Percentiles rank a stretch among this genome's conserved stretches.
These are phyloP conservation scores for Germaria angustata DNA, from an alignment of 2,888 invertebrate species.

Conservation along the genomic window DNA sequence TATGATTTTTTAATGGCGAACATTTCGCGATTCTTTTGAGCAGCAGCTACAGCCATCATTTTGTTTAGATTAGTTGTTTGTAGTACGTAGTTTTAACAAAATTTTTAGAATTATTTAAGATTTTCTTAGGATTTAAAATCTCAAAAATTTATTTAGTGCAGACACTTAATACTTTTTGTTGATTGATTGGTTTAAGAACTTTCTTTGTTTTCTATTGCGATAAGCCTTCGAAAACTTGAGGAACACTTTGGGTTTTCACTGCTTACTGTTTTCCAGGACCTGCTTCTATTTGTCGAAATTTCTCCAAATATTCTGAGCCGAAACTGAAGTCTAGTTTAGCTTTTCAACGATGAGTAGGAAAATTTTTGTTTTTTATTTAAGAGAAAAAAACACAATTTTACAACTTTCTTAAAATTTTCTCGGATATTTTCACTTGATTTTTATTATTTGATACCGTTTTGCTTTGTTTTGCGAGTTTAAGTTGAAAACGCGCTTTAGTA, in stretches of 20 bases:
- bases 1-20: conserved; percentile 98
- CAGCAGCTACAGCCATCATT: conserved; percentile 93
- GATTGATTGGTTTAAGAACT: conserved; percentile 13
- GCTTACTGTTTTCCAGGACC: conserved; percentile 71
- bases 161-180: conserved; percentile 75
- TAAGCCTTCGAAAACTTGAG: conserved; percentile 75
- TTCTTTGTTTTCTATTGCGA: conserved; percentile 25
- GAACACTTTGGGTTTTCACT: conserved; percentile 74
- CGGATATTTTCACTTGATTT: conserved; percentile 46
- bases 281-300: conserved; percentile 67
- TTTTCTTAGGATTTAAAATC: conserved; percentile 34
- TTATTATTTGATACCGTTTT: conserved; percentile 26
- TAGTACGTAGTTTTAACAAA: conserved; percentile 60
- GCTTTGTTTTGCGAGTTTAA: conserved; percentile 23
- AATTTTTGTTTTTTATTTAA: conserved; percentile 63
- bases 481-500: conserved; percentile 42
- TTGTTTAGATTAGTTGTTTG: too few relatives aligned
- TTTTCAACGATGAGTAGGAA: conserved; percentile 53
- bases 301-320: conserved; percentile 57
- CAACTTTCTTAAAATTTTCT: conserved; percentile 38
- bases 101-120: conserved; percentile 56
- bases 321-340: conserved; percentile 75
- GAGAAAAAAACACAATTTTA: conserved; percentile 66
- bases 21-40: conserved; percentile 96
- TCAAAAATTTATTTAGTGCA: conserved; percentile 74